Conservation (phyloP, 1,140 invertebrate species). For the Campoletis sonorensis region DNA sequence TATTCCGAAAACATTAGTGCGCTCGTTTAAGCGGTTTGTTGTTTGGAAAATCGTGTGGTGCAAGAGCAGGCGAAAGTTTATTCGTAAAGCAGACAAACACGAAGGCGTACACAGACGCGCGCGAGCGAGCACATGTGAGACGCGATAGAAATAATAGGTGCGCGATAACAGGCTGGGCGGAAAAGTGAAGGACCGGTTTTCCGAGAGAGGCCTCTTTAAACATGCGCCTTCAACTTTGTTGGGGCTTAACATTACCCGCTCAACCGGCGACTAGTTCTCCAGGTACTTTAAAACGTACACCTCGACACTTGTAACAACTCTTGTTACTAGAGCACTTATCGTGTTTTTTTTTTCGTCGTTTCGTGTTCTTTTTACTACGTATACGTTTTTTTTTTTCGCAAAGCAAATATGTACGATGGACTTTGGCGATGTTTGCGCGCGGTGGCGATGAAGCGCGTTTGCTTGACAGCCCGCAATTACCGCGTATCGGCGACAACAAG, state of each 20-base stretch:
- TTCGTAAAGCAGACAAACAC: too few relatives aligned
- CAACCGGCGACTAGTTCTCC: not conserved
- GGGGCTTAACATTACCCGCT: not conserved
- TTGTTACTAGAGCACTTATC: slow-evolving; percentile 53
- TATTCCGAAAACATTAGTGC: too few relatives aligned
- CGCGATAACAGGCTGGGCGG: too few relatives aligned
- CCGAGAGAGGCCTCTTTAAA: slow-evolving; percentile 1
- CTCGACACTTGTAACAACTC: slow-evolving; percentile 48
- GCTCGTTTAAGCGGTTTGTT: too few relatives aligned
- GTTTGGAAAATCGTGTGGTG: too few relatives aligned
- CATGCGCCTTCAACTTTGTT: slow-evolving; percentile 7
- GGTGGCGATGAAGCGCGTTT: not conserved
- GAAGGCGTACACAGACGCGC: too few relatives aligned
- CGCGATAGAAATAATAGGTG: too few relatives aligned
- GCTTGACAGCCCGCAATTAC: not conserved
- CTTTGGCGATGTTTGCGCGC: not conserved
- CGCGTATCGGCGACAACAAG: not conserved
- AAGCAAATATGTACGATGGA: not conserved
- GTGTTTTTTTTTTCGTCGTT: not conserved
- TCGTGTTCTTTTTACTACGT: not conserved
- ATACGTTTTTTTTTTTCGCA: not conserved
- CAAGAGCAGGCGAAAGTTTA: too few relatives aligned
- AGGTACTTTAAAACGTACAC: slow-evolving; percentile 14
- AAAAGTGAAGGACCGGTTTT: slow-evolving; percentile 4
- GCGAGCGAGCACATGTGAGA: too few relatives aligned